phyloP scores from a whole-genome alignment of 2,113 vertebrate genomes.

The Brachyhypopomus occidentalis region DNA sequence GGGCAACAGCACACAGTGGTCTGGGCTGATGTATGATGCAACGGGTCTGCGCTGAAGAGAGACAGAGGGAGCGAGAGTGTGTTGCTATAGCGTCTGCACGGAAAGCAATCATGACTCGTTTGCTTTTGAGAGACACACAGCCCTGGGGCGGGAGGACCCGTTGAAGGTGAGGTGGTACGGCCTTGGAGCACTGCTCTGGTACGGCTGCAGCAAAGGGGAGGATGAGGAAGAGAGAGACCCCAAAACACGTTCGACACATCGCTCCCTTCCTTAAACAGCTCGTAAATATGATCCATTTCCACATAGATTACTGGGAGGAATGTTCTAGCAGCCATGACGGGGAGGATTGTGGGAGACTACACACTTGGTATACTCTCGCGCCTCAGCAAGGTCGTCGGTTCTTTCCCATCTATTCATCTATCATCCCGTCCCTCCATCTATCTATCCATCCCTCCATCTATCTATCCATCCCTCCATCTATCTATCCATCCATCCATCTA shows the following conservation, averaged over 20 bases:
- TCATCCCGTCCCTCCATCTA: conserved; percentile 7
- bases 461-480: conserved; percentile 7
- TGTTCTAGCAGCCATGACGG: conserved; percentile 16
- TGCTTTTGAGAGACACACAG: conserved; percentile 10
- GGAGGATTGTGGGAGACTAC: not conserved
- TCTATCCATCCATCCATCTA: conserved; percentile 21
- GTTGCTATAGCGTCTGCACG: not conserved
- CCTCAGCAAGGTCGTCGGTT: conserved; percentile 51
- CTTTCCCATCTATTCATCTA: conserved; percentile 37
- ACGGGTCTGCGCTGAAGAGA: no score
- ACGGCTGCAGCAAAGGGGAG: conserved; percentile 3
- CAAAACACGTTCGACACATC: conserved; percentile 30
- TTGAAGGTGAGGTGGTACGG: not conserved
- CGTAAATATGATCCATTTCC: conserved; percentile 31
- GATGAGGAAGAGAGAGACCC: not conserved
- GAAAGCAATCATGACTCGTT: not conserved
- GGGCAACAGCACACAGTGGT: not conserved
- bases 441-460: conserved; percentile 23
- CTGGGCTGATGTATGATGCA: no score
- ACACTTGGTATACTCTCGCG: conserved; percentile 45
- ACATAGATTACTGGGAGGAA: conserved; percentile 43
- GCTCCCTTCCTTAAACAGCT: conserved; percentile 32
- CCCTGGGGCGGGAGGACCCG: not conserved
- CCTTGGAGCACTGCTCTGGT: conserved; percentile 31
- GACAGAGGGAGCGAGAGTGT: not conserved